phyloP scores from a whole-genome alignment of 2,888 invertebrate species.

The Chloroclystis v-ata region DNA sequence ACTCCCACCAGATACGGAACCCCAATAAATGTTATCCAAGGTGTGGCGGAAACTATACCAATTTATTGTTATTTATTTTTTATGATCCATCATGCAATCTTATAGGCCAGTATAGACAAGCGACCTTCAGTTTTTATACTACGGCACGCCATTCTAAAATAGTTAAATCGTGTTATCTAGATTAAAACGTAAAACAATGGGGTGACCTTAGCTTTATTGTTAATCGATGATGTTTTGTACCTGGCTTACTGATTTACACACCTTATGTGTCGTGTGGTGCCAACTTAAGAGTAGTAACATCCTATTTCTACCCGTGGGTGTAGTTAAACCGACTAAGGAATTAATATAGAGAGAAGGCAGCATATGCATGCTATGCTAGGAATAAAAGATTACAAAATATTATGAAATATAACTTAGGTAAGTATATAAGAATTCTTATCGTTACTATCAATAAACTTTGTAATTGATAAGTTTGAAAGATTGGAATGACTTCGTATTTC shows the following conservation, averaged over 20 bases:
- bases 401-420: too few species aligned
- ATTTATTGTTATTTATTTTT: constrained; percentile 1
- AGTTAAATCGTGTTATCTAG: constrained; percentile 22
- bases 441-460: too few species aligned
- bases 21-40: neutral
- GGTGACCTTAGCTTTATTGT: constrained; percentile 18
- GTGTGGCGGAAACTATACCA: constrained; percentile 8
- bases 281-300: too few species aligned
- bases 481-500: too few species aligned
- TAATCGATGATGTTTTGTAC: constrained; percentile 15
- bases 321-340: too few species aligned
- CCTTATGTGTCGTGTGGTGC: too few species aligned
- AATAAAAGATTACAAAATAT: too few species aligned
- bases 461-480: too few species aligned
- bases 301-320: too few species aligned
- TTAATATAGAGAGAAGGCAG: too few species aligned
- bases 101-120: constrained; percentile 5
- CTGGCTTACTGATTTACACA: constrained; percentile 6
- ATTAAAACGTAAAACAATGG: constrained; percentile 18
- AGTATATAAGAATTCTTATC: too few species aligned
- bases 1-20: neutral
- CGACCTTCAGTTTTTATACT: constrained; percentile 17
- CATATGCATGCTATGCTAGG: too few species aligned
- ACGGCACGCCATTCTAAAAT: constrained; percentile 13
- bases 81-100: neutral